Base-by-base conservation (phyloP, 2,888 invertebrate genomes). In the Brassicogethes aeneus region DNA sequence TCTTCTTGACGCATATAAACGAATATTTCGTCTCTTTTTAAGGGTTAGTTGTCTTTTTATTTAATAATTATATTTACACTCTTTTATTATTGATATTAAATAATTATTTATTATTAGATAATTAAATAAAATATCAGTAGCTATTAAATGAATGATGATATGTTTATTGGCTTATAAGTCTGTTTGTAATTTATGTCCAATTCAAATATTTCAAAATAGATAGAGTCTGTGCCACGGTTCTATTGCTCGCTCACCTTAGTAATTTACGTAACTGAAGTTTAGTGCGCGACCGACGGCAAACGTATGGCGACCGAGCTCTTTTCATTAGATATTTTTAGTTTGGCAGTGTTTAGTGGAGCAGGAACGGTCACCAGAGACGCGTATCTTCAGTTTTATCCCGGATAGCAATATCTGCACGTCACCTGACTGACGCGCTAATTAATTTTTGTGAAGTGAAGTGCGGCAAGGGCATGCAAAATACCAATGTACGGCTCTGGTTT, bases 301-400 rank as follows among this genome's bases (percentile, higher is more conserved):
- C 53, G 50, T 49, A 50, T 48, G 49, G 50, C 48, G 55, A 50
- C 52, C 52, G 53, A 56, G 58, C 54, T 51, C 50, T 52, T 52
- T 55, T 53, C 49, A 47, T 47, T 52, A 53, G 53, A 53, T 79
- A 78, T 78, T 77, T 79, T 77, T 79, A 78, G 77, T 76, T 70
- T 72, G 72, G 74, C 75, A 76, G 74, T 75, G 75, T 74, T 77
- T 76, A 76, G 76, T 76, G 76, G 68, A 70, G 72, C 70, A 44
- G 43, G 49, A 41, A 40, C 54, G 43, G 50, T 40, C 45, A 36
- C 50, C 48, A 42, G 43, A 45, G 40, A 32, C 43, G 45, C 40
- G 41, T 17, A 43, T 46, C 51, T 52, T 58, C 54, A 61, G 60
- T 60, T 52, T 51, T 55, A 57, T 58, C 55, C 53, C 56, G 54